phyloP scores from a whole-genome alignment of 2,113 vertebrate genomes.

The Rhinoderma darwinii region DNA sequence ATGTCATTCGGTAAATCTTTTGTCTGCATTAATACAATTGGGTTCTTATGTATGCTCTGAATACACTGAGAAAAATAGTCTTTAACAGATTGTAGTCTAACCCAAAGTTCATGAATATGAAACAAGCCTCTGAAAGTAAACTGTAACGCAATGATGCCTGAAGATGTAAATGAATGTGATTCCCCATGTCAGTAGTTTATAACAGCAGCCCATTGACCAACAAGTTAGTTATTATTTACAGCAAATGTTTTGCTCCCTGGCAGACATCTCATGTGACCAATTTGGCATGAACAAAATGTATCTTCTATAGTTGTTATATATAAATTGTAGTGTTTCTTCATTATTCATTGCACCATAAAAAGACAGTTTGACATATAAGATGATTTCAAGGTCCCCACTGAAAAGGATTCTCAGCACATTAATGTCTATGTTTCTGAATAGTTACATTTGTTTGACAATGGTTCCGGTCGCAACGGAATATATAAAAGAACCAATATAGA shows the following conservation, averaged over 20 bases:
- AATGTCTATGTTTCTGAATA: slow-evolving; percentile 23
- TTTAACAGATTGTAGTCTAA: not conserved
- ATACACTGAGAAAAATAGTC: not conserved
- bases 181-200: slow-evolving; percentile 26
- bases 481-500: not conserved
- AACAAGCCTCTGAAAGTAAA: not conserved
- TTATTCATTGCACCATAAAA: slow-evolving; percentile 36
- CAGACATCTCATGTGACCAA: slow-evolving; percentile 47
- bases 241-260: slow-evolving; percentile 39
- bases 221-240: slow-evolving; percentile 37
- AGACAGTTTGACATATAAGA: slow-evolving; percentile 33
- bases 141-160: slow-evolving; percentile 20
- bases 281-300: slow-evolving; percentile 38
- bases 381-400: slow-evolving; percentile 36
- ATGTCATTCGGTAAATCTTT: not conserved
- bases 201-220: slow-evolving; percentile 33
- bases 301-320: slow-evolving; percentile 34
- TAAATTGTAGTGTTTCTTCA: slow-evolving; percentile 30
- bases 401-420: slow-evolving; percentile 5
- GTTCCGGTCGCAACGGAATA: not conserved
- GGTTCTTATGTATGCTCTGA: not conserved
- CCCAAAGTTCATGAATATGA: slow-evolving; percentile 9
- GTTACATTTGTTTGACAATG: slow-evolving; percentile 25
- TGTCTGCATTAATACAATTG: not conserved
- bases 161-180: slow-evolving; percentile 43